Evolutionary conservation across 1,140 invertebrate species (phyloP), one percentile per base, ranked within the genome.

Genomic region (Magallana gigas): DNA sequence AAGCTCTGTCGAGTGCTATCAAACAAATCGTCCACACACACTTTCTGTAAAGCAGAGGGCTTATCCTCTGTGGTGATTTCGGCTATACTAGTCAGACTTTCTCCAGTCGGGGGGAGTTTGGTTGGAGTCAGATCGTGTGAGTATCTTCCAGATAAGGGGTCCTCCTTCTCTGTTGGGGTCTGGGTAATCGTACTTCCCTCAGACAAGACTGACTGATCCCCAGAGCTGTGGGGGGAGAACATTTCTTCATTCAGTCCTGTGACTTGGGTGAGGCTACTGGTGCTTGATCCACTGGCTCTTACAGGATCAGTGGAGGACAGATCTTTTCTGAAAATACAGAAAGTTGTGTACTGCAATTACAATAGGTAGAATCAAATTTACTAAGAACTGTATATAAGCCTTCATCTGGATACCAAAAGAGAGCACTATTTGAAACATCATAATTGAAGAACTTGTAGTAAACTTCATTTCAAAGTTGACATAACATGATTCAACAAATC

Each of bases 241-340:
- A 92, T 84, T 59, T 93, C 93, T 12, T 93, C 93, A 62, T 93
- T 92, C 84, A 94, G 91, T 1, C 91, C 92, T 14, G 94, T 94
- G 29, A 95, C 94, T 68, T 94, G 92, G 12, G 93, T 94, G 81
- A 94, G 93, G 87, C 92, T 94, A 88, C 93, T 94, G 6, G 93
- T 93, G 88, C 91, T 93, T 11, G 92, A 93, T 76, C 87, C 90
- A 64, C 89, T 90, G 57, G 76, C 88, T 57, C 89, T 64, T 2
- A 90, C 85, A 5, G 83, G 82, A 12, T 85, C 84, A 0, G 76
- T 83, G 3, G 59, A 83, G 60, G 76, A 80, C 48, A 85, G 83
- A 57, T 87, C 64, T 83, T 90, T 91, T 84, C 89, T 89, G 76
- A 80, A 88, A 88, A 48, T 48, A 48, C 36, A 48, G 36, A 48